phyloP scores from a whole-genome alignment of 1,140 invertebrate species.

The Bombus polaris region DNA sequence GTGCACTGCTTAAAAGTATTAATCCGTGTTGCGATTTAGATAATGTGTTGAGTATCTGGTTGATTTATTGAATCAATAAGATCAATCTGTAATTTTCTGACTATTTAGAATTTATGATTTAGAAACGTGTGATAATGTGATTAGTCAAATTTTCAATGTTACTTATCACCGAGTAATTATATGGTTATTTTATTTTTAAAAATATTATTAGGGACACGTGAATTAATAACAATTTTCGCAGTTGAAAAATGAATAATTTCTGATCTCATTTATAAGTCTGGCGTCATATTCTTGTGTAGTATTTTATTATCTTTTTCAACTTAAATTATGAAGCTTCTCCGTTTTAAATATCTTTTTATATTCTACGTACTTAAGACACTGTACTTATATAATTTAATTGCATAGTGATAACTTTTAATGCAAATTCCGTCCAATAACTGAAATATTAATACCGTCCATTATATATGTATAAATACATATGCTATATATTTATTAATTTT shows the following conservation, averaged over 20 bases:
- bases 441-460: conserved; percentile 17
- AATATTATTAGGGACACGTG: neutral
- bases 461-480: neutral
- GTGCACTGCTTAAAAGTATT: neutral
- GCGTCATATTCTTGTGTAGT: neutral
- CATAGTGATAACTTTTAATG: neutral
- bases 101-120: neutral
- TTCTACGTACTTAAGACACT: neutral
- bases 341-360: neutral
- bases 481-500: neutral
- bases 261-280: conserved; percentile 21
- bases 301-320: neutral
- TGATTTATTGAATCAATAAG: neutral
- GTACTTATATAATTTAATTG: neutral
- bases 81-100: neutral
- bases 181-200: neutral
- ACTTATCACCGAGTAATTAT: neutral
- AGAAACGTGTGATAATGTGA: neutral
- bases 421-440: neutral
- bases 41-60: neutral
- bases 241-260: neutral
- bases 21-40: neutral
- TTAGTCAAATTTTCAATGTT: neutral
- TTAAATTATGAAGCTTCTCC: neutral
- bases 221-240: neutral